Evolutionary conservation across 2,113 vertebrate species (phyloP).

Genomic region (Marmota flaviventris): DNA sequence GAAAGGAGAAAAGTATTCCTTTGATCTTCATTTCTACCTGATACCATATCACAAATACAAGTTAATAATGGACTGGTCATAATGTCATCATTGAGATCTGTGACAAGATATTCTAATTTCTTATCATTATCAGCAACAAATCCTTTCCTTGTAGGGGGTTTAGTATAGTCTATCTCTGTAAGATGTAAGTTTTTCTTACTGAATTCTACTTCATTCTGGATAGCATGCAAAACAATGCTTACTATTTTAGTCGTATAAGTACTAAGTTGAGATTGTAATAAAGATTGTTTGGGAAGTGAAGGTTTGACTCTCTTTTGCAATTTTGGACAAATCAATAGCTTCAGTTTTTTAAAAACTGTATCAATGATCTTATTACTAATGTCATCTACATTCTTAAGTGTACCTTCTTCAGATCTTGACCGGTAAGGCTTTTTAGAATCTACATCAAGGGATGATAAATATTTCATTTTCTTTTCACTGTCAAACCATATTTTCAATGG

Average conservation of each 20-base stretch:
- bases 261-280: constrained; percentile 71
- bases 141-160: neutral
- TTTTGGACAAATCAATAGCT: constrained; percentile 72
- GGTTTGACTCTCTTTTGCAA: constrained; percentile 23
- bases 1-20: neutral
- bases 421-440: neutral
- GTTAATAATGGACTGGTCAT: constrained; percentile 68
- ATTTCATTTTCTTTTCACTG: constrained; percentile 81
- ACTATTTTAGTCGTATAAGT: constrained; percentile 77
- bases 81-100: constrained; percentile 35
- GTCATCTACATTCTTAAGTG: neutral
- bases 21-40: constrained; percentile 31
- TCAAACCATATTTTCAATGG: constrained; percentile 73
- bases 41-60: constrained; percentile 74
- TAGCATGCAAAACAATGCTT: constrained; percentile 74
- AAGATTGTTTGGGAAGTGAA: constrained; percentile 18
- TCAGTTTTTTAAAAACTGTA: constrained; percentile 70
- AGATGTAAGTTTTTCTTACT: neutral
- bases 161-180: neutral
- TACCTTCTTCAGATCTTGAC: constrained; percentile 4
- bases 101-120: constrained; percentile 1
- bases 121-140: neutral
- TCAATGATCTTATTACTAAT: constrained; percentile 63
- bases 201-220: constrained; percentile 74
- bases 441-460: constrained; percentile 52